Conservation (phyloP, 2,113 vertebrate species). For the Brienomyrus brachyistius region DNA sequence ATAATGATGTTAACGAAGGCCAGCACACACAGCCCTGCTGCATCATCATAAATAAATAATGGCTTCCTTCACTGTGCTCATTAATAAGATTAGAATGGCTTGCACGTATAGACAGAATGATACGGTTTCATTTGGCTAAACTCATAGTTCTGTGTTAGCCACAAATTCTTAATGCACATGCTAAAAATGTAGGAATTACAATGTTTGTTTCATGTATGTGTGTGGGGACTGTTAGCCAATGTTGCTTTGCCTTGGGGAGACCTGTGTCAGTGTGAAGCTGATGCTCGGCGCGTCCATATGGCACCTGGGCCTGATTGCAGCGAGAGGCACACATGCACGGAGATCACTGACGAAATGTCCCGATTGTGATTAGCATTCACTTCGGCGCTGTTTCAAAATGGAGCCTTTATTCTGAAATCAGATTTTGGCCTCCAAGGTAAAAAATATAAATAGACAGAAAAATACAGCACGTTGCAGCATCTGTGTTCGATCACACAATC, state of each 20-base stretch:
- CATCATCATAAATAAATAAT: neutral
- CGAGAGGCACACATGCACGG: neutral
- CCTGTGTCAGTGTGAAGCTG: neutral
- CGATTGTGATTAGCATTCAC: conserved; percentile 36
- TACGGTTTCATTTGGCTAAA: neutral
- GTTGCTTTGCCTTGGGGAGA: neutral
- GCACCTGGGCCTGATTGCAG: neutral
- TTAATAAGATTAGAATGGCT: neutral
- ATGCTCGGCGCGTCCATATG: neutral
- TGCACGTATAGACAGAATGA: neutral
- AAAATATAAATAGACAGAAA: conserved; percentile 1
- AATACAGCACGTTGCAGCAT: conserved; percentile 1
- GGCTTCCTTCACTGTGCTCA: neutral
- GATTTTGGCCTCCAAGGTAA: neutral
- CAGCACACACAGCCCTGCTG: neutral
- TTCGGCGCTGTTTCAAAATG: conserved; percentile 35
- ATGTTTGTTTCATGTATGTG: neutral
- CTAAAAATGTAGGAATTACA: neutral
- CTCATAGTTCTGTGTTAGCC: neutral
- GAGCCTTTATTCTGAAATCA: conserved; percentile 18
- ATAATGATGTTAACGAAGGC: neutral
- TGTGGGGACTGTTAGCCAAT: neutral
- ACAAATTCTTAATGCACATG: neutral
- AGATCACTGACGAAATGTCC: conserved; percentile 44
- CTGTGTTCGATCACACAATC: neutral